These are phyloP conservation scores for Deilephila porcellus DNA, from an alignment of 2,888 invertebrate genomes.

Conservation along the genomic window DNA sequence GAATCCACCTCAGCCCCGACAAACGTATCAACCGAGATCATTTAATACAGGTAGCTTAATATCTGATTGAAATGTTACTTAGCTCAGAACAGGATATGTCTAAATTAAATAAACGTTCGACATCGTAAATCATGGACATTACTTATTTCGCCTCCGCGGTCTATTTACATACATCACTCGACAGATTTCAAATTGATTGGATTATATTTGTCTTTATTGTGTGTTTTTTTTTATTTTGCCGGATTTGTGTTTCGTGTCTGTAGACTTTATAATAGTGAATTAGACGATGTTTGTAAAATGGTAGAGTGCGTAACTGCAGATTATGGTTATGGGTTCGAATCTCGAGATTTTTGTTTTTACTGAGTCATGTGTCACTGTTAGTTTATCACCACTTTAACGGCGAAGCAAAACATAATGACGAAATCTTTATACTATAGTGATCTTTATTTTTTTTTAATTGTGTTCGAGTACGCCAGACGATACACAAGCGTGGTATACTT, in stretches of 20 bases:
- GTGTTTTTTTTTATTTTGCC: neutral
- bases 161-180: slow-evolving; percentile 2
- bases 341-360: too few relatives aligned
- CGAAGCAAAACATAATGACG: too few relatives aligned
- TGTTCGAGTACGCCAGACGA: too few relatives aligned
- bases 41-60: slow-evolving; percentile 42
- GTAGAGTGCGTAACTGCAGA: too few relatives aligned
- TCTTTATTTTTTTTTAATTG: too few relatives aligned
- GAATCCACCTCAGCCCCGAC: slow-evolving; percentile 9
- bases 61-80: slow-evolving; percentile 43
- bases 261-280: neutral
- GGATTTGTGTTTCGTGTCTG: neutral
- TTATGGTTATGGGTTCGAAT: too few relatives aligned
- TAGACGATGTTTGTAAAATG: too few relatives aligned
- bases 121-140: slow-evolving; percentile 37
- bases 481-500: too few relatives aligned
- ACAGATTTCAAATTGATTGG: slow-evolving; percentile 14
- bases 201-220: neutral
- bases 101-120: slow-evolving; percentile 39
- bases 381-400: too few relatives aligned
- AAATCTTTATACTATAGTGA: too few relatives aligned
- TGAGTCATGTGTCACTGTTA: too few relatives aligned
- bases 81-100: slow-evolving; percentile 39
- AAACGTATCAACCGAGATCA: slow-evolving; percentile 32
- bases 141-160: slow-evolving; percentile 30